Evolutionary conservation across 2,797 vertebrate genomes (phyloP).

Genomic region (Parauchenoglanis ngamensis): DNA sequence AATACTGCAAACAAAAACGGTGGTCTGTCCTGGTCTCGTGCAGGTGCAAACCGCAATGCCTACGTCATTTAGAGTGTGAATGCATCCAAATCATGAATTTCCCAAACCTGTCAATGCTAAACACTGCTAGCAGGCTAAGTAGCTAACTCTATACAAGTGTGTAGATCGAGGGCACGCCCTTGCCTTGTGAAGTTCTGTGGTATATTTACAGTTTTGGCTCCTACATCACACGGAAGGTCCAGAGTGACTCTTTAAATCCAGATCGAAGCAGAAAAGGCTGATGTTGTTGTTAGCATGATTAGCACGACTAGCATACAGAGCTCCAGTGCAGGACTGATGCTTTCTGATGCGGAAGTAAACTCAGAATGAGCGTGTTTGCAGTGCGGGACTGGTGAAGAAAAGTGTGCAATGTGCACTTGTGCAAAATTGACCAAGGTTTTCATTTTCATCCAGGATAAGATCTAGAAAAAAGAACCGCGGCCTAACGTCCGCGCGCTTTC

Average conservation of each 20-base stretch:
- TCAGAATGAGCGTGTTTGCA: neutral
- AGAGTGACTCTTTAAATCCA: neutral
- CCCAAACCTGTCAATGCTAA: neutral
- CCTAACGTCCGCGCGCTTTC: neutral
- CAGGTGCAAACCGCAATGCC: no score
- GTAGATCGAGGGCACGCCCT: neutral
- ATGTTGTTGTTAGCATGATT: slow-evolving; percentile 2
- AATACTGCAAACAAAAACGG: neutral
- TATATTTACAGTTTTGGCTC: neutral
- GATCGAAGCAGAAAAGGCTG: neutral
- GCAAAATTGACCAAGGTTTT: neutral
- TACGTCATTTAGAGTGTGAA: neutral
- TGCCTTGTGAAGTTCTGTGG: no score
- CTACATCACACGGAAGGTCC: neutral
- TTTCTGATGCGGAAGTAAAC: slow-evolving; percentile 2
- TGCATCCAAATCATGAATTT: neutral
- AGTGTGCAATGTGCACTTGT: no score
- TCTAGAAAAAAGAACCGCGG: neutral
- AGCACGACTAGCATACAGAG: slow-evolving; percentile 21
- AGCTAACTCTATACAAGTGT: neutral
- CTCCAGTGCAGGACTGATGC: neutral
- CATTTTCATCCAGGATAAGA: neutral
- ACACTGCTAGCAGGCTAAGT: neutral
- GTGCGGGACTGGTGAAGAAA: neutral
- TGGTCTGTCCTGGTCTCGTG: neutral